A percentile compares a stretch with the other conserved stretches of the same genome.
These are phyloP conservation scores for Glyphotaelius pellucidus DNA, from an alignment of 2,888 invertebrate genomes.

Conservation along the genomic window DNA sequence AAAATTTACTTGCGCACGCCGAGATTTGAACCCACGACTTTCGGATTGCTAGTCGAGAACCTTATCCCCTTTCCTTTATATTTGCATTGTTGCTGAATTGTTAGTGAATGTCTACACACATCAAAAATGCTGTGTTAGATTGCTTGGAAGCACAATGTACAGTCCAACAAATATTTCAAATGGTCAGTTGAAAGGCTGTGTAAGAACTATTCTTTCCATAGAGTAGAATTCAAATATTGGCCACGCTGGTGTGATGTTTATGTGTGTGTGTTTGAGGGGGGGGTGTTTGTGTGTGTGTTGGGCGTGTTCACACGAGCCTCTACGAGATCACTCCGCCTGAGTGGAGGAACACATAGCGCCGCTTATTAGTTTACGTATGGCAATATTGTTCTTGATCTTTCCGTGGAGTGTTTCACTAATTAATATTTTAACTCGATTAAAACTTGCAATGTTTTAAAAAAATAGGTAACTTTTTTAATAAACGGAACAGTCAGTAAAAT, in stretches of 20 bases:
- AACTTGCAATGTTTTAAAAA: not conserved
- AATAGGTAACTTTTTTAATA: too few relatives aligned
- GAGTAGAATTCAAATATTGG: not conserved
- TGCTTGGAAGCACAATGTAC: not conserved
- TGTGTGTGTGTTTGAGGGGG: not conserved
- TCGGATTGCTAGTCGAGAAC: too few relatives aligned
- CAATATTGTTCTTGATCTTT: slow-evolving; percentile 1
- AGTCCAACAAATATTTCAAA: not conserved
- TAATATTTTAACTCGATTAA: not conserved
- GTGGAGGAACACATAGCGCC: slow-evolving; percentile 9
- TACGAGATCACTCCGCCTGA: not conserved
- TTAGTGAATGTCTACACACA: too few relatives aligned
- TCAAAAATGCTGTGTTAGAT: not conserved
- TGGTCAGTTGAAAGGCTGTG: not conserved
- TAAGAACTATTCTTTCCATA: too few relatives aligned
- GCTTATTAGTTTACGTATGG: slow-evolving; percentile 12
- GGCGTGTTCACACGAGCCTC: not conserved
- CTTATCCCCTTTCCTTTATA: too few relatives aligned
- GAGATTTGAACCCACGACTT: too few relatives aligned
- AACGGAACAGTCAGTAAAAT: too few relatives aligned
- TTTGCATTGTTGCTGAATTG: too few relatives aligned
- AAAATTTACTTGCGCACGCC: too few relatives aligned
- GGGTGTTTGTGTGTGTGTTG: not conserved
- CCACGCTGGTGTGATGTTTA: not conserved
- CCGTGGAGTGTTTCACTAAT: not conserved